Evolutionary conservation across 2,888 invertebrate genomes (phyloP).

Genomic region (Blastobasis adustella): DNA sequence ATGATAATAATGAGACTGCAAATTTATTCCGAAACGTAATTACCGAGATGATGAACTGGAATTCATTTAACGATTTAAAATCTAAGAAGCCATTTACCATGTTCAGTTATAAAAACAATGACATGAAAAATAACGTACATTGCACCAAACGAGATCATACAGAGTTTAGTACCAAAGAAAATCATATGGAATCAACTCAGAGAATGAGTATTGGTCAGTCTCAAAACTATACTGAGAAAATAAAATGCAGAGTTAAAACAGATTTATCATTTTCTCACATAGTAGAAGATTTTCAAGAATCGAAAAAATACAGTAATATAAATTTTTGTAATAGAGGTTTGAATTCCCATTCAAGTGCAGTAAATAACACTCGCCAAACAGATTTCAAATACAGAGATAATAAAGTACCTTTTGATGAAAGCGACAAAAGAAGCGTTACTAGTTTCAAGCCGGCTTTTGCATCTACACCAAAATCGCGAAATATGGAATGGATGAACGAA

Average conservation of each 20-base stretch:
- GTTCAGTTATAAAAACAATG: neutral
- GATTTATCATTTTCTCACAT: conserved; percentile 18
- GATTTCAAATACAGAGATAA: neutral
- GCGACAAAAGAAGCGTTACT: conserved; percentile 8
- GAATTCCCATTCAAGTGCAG: neutral
- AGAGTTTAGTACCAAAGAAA: no score
- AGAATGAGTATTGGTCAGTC: no score
- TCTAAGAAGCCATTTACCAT: neutral
- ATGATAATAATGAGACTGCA: conserved; percentile 26
- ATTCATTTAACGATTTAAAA: conserved; percentile 8
- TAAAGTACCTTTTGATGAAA: neutral
- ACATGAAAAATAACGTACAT: no score
- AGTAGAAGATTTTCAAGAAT: conserved; percentile 1
- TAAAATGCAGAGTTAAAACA: neutral
- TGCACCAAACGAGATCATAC: no score
- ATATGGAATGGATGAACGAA: neutral
- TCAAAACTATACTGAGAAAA: no score
- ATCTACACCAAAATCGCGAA: conserved; percentile 40
- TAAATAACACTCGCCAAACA: neutral
- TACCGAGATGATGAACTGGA: conserved; percentile 34
- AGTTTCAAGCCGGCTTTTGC: conserved; percentile 35
- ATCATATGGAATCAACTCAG: no score
- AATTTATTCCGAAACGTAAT: conserved; percentile 37
- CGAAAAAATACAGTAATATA: neutral
- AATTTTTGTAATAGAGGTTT: neutral